phyloP scores from a whole-genome alignment of 2,888 invertebrate genomes.

The Steromphala cineraria region DNA sequence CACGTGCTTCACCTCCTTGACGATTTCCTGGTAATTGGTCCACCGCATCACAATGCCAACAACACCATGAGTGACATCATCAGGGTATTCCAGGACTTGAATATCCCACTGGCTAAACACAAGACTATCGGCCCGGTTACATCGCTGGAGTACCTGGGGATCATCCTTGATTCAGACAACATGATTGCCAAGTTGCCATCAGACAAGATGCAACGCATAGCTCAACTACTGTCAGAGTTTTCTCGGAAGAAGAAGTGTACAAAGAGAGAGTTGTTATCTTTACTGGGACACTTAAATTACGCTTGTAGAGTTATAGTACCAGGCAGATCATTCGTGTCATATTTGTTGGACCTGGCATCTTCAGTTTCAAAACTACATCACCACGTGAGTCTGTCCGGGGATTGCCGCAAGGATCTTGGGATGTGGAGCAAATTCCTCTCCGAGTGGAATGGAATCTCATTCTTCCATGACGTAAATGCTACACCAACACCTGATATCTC shows the following conservation, averaged over 20 bases:
- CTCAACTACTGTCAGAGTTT: background rate
- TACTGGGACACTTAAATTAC: background rate
- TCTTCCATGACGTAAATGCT: background rate
- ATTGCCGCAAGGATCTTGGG: background rate
- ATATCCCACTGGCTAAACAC: slow-evolving; percentile 14
- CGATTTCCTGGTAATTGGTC: slow-evolving; percentile 31
- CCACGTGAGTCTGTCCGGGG: background rate
- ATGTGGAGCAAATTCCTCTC: background rate
- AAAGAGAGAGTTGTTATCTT: background rate
- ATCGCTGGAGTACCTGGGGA: slow-evolving; percentile 23
- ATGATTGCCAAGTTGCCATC: slow-evolving; percentile 24
- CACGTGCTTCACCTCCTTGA: slow-evolving; percentile 27
- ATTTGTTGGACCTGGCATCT: background rate
- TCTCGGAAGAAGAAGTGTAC: slow-evolving; percentile 4
- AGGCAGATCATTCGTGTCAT: background rate
- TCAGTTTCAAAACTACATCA: background rate
- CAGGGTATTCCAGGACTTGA: slow-evolving; percentile 4
- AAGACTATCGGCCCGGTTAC: slow-evolving; percentile 25
- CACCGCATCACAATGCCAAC: background rate
- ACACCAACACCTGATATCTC: background rate
- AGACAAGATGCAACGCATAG: slow-evolving; percentile 21
- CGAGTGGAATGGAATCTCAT: background rate
- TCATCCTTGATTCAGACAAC: background rate
- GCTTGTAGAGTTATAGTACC: background rate
- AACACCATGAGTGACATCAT: slow-evolving; percentile 13